Percentiles rank a stretch among this genome's conserved stretches.
These are phyloP conservation scores for Ostrea denselamellosa DNA, from an alignment of 1,140 invertebrate genomes.

Conservation along the genomic window DNA sequence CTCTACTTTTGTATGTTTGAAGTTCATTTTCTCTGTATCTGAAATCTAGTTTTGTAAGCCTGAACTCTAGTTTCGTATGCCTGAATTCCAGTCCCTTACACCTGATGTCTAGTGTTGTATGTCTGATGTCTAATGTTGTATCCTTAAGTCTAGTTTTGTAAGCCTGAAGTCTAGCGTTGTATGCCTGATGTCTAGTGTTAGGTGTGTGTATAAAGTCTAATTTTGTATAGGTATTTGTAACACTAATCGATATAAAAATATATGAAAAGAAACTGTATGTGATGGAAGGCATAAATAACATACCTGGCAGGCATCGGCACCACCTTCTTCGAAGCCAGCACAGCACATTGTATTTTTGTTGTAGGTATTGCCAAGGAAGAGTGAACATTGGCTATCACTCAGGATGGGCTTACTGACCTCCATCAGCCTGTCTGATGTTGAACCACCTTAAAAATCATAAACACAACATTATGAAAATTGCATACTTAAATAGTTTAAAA, in stretches of 20 bases:
- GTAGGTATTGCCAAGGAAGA: background rate
- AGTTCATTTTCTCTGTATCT: no score
- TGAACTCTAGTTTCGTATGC: no score
- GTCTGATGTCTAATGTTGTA: no score
- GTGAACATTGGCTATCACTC: background rate
- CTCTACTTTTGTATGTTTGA: no score
- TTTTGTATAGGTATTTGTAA: background rate
- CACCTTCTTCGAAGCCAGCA: background rate
- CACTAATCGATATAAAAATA: background rate
- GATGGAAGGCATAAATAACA: background rate
- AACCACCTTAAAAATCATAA: background rate
- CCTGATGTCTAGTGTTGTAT: no score
- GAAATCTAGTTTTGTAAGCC: no score
- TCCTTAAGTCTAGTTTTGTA: no score
- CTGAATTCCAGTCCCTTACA: no score
- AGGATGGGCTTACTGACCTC: background rate
- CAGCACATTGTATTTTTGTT: background rate
- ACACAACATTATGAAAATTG: background rate
- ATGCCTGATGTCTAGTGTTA: background rate
- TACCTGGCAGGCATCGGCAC: constrained; percentile 23
- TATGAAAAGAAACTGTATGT: no score
- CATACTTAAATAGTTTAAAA: no score
- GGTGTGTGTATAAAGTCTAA: background rate
- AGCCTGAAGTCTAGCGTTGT: background rate
- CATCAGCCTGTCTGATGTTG: background rate